A percentile compares a stretch with the other conserved stretches of the same genome.
Evolutionary conservation across 2,113 vertebrate species (phyloP).

Genomic region (Mungos mungo): DNA sequence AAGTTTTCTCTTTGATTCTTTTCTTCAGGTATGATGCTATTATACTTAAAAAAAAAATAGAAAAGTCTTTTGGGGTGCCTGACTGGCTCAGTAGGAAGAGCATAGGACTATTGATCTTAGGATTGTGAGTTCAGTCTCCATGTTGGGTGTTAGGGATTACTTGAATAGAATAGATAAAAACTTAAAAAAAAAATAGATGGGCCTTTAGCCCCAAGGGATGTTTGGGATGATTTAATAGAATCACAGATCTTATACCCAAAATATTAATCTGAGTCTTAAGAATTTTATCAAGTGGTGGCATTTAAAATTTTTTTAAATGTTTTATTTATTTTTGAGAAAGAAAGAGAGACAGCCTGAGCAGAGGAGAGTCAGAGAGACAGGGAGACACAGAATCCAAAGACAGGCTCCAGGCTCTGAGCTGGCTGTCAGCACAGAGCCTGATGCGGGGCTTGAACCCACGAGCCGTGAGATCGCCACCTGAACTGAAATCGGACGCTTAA

Average conservation of each 20-base stretch:
- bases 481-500: too few species aligned
- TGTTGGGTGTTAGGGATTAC: not conserved
- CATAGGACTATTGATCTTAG: not conserved
- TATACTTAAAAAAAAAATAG: conserved; percentile 13
- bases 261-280: not conserved
- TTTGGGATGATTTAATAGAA: not conserved
- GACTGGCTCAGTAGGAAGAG: not conserved
- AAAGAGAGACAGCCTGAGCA: too few species aligned
- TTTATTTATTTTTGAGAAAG: too few species aligned
- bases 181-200: not conserved
- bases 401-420: too few species aligned
- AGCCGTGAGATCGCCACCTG: too few species aligned
- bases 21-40: not conserved
- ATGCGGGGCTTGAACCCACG: too few species aligned
- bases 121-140: not conserved
- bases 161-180: not conserved
- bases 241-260: not conserved
- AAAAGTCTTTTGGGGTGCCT: not conserved
- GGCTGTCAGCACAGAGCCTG: too few species aligned
- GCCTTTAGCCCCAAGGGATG: not conserved
- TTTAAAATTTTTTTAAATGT: not conserved
- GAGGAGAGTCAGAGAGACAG: too few species aligned
- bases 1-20: not conserved
- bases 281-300: not conserved
- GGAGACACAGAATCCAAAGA: too few species aligned